A percentile compares a stretch with the other conserved stretches of the same genome.
These are phyloP conservation scores for Empidonax traillii DNA, from an alignment of 2,113 vertebrate genomes.

Conservation along the genomic window DNA sequence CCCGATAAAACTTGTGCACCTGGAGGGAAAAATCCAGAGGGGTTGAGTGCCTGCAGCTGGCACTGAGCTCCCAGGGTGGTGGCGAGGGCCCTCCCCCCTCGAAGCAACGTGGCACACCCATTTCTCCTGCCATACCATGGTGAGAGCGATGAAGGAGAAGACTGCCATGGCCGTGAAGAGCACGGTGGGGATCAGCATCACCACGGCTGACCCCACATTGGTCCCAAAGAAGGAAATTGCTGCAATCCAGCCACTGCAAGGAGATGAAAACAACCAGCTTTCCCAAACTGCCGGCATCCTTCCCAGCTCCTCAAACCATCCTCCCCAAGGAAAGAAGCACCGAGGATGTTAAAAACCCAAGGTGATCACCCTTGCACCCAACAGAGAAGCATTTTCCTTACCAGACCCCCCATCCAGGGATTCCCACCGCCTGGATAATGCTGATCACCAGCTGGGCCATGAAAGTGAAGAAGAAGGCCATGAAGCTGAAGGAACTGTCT, in stretches of 20 bases:
- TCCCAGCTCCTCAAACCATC: not conserved
- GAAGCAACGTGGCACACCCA: rapidly evolving
- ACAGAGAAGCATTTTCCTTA: conserved; percentile 66
- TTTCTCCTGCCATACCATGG: conserved; percentile 77
- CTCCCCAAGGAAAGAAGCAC: not conserved
- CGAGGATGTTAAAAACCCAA: not conserved
- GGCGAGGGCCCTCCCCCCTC: not conserved
- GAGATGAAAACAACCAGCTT: not conserved
- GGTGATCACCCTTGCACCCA: not conserved
- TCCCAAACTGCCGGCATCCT: not conserved
- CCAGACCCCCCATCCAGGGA: conserved; percentile 99
- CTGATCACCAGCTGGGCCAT: conserved; percentile 96
- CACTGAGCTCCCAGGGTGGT: rapidly evolving
- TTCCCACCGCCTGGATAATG: conserved; percentile 94
- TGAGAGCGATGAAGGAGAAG: conserved; percentile 92
- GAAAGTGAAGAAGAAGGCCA: conserved; percentile 98
- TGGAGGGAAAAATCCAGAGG: conserved; percentile 32
- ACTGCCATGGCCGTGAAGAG: conserved; percentile 91
- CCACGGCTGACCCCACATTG: conserved; percentile 86
- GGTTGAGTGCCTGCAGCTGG: rapidly evolving
- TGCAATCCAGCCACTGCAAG: conserved; percentile 91
- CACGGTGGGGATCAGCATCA: conserved; percentile 94
- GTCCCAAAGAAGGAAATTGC: conserved; percentile 93
- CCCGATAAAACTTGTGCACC: conserved; percentile 97
- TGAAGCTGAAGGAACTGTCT: conserved; percentile 98